phyloP scores from a whole-genome alignment of 1,140 invertebrate species.

The Dolichoris vasculosae region DNA sequence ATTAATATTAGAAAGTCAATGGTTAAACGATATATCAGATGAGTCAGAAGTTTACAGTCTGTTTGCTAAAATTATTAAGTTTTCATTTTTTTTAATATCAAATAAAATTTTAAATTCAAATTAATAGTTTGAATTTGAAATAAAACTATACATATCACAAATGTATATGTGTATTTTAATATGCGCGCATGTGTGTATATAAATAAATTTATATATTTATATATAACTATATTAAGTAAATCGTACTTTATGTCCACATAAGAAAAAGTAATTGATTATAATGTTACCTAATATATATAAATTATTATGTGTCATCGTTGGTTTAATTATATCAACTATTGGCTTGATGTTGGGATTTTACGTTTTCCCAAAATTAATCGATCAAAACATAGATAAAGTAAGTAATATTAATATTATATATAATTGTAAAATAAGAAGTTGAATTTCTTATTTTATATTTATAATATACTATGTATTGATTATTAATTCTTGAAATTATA shows the following conservation, averaged over 20 bases:
- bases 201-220: background rate
- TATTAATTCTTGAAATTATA: too few species aligned
- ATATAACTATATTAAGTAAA: background rate
- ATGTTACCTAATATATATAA: constrained; percentile 6
- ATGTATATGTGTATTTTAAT: background rate
- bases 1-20: background rate
- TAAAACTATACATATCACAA: background rate
- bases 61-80: background rate
- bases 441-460: too few species aligned
- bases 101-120: background rate
- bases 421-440: background rate
- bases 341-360: constrained; percentile 69
- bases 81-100: background rate
- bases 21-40: background rate
- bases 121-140: background rate
- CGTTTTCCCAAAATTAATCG: constrained; percentile 69
- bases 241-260: background rate
- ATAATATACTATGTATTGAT: too few species aligned
- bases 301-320: constrained; percentile 50
- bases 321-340: constrained; percentile 61
- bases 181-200: background rate
- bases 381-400: constrained; percentile 72
- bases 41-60: background rate
- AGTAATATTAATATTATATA: constrained; percentile 51
- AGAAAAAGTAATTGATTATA: background rate